Evolutionary conservation across 2,888 invertebrate species (phyloP), one percentile per base, ranked within the genome.

Genomic region (Drosophila multiciliata): DNA sequence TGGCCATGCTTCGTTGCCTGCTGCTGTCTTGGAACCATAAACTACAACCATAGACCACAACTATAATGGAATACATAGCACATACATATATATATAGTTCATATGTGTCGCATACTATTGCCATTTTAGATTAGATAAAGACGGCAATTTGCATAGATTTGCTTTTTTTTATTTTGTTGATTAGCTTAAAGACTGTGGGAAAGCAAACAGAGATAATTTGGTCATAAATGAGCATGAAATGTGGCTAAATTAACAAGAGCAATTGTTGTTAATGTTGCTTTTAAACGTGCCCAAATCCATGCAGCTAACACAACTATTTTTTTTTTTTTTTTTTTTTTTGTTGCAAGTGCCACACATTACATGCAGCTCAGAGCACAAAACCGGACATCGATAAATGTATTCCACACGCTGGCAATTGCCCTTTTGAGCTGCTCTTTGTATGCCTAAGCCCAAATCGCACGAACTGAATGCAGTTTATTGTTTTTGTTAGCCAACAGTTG

Each of bases 111-210:
- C 42, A 74, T 55, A 60, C 55, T 33, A 45, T 69, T 49, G 61
- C 52, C 59, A 66, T 66, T 73, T 54, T 53, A 72, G 83, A 76
- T 85, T 66, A 78, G 81, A 72, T 83, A 59, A 72, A 66, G 66
- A 53, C 57, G 29, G 53, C 73, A 74, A 86, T 84, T 88, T 86
- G 82, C 81, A 86, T 84, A 78, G 57, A 40, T 42, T 53, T 29
- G 55, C 12, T 17, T 50, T 38, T 17, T 50, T 38, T 26, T 55
- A 38, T 26, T 38, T n/a, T 15, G 38, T 32, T 42, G 42, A 11
- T 32, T 57, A 20, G 42, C 57, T 20, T 20, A 57, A 38, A 38
- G 40, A 78, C 72, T 75, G 80, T 80, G 80, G 72, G 80, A 78
- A 79, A 59, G 32, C 48, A 49, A 58, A 68, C 32, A 59, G n/a